A percentile compares a stretch with the other conserved stretches of the same genome.
Evolutionary conservation across 2,113 vertebrate species (phyloP).

Genomic region (Syngnathus floridae): DNA sequence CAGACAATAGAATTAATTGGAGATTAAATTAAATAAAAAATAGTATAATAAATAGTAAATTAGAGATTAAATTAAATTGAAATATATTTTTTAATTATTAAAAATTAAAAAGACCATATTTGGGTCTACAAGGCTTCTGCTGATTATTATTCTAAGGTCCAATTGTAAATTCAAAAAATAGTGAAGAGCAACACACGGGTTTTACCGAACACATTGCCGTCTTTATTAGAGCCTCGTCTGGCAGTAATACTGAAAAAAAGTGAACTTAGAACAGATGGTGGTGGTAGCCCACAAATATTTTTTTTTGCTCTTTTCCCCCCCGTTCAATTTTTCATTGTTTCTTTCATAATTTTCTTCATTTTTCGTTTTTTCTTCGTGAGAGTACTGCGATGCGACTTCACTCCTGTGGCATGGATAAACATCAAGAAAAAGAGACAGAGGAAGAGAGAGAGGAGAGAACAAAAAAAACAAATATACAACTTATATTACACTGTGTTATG

Average conservation of each 20-base stretch:
- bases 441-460: conserved; percentile 40
- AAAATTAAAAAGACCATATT: too few relatives aligned
- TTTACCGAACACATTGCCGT: conserved; percentile 97
- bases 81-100: too few relatives aligned
- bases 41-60: too few relatives aligned
- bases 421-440: conserved; percentile 91
- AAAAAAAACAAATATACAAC: conserved; percentile 99
- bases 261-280: conserved; percentile 89
- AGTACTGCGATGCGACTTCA: conserved; percentile 72
- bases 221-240: conserved; percentile 99
- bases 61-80: too few relatives aligned
- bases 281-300: conserved; percentile 86
- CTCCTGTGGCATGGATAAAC: conserved; percentile 98
- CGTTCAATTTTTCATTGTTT: conserved; percentile 43
- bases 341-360: conserved; percentile 72
- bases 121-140: too few relatives aligned
- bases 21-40: too few relatives aligned
- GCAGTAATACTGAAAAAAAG: conserved; percentile 99
- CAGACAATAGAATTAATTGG: too few relatives aligned
- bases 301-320: conserved; percentile 67
- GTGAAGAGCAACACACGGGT: conserved; percentile 77
- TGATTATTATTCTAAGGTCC: too few relatives aligned
- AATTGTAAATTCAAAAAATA: conserved; percentile 40
- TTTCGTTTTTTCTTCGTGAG: conserved; percentile 73
- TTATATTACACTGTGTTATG: conserved; percentile 99